Conservation (phyloP, 1,140 invertebrate genomes). For the Aporrectodea caliginosa region DNA sequence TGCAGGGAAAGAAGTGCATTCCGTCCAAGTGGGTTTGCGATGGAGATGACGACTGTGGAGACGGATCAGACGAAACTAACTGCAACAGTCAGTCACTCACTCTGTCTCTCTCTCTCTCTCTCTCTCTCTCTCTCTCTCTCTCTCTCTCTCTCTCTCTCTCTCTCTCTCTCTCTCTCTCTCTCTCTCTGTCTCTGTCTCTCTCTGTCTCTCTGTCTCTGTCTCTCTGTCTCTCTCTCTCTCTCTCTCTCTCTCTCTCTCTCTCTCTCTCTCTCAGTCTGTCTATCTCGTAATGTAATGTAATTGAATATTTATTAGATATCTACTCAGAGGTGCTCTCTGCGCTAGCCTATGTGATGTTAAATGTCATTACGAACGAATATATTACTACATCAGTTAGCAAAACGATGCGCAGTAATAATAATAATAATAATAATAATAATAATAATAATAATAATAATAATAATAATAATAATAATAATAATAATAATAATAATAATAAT, state of each 20-base stretch:
- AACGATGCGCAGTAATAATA: not conserved
- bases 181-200: not conserved
- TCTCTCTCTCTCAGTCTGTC: not conserved
- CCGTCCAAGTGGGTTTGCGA: slow-evolving; percentile 22
- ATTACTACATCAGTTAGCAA: not conserved
- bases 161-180: not conserved
- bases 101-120: not conserved
- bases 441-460: not conserved
- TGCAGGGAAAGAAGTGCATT: slow-evolving; percentile 16
- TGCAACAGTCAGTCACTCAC: not conserved
- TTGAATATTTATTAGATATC: no score
- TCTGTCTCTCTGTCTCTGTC: not conserved
- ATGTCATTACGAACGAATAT: not conserved
- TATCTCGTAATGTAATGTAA: no score
- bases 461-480: no score
- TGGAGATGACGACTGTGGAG: slow-evolving; percentile 15
- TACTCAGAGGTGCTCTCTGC: no score
- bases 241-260: not conserved
- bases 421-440: not conserved
- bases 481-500: no score
- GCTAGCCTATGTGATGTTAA: not conserved
- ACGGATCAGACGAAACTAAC: slow-evolving; percentile 14
- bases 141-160: not conserved
- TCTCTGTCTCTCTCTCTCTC: not conserved
- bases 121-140: not conserved